Percentiles rank a stretch among this genome's conserved stretches.
Conservation (phyloP, 2,797 vertebrate species). For the Hirundo rustica region DNA sequence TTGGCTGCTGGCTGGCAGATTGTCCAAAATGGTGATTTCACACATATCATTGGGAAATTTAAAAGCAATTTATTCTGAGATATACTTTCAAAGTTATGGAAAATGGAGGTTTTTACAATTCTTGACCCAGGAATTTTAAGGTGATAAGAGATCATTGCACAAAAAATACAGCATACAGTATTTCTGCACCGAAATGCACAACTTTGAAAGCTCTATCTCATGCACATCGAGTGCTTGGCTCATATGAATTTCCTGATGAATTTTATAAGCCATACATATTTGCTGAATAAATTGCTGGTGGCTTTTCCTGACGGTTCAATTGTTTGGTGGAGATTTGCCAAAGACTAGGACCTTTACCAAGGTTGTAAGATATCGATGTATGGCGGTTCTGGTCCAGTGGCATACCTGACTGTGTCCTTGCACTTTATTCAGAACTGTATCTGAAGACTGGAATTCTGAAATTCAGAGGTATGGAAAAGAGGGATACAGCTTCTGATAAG, state of each 20-base stretch:
- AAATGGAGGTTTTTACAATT: neutral
- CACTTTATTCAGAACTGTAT: neutral
- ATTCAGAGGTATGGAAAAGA: neutral
- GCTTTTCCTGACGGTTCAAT: neutral
- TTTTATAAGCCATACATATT: neutral
- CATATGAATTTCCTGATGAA: conserved; percentile 19
- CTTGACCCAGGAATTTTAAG: neutral
- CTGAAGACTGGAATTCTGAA: neutral
- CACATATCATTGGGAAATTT: neutral
- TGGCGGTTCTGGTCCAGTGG: neutral
- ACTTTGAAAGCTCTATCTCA: neutral
- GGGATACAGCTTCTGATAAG: neutral
- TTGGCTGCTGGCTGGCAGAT: neutral
- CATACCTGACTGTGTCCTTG: neutral
- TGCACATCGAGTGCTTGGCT: neutral
- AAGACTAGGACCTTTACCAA: neutral
- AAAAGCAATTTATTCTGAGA: neutral
- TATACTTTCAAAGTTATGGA: neutral
- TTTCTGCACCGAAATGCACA: neutral
- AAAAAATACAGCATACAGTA: neutral
- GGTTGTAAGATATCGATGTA: neutral
- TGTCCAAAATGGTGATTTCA: neutral
- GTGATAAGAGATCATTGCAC: neutral
- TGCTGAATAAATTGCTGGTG: conserved; percentile 40
- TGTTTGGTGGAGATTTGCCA: conserved; percentile 34